Evolutionary conservation across 1,140 invertebrate genomes (phyloP).

Genomic region (Brachionus sp.): DNA sequence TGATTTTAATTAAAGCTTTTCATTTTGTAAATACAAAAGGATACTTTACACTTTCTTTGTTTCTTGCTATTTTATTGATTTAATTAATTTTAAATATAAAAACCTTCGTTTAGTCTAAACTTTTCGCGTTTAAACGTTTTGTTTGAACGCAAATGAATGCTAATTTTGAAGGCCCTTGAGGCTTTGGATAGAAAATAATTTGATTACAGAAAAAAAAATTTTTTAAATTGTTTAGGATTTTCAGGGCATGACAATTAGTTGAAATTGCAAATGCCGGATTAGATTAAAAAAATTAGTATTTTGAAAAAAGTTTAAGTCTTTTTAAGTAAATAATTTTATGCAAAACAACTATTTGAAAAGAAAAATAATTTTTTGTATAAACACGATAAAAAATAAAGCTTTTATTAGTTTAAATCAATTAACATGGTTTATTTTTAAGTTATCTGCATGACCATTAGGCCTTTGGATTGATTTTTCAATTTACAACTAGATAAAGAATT

Average conservation of each 20-base stretch:
- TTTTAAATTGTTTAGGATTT: neutral
- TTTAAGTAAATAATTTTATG: neutral
- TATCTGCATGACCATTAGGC: conserved; percentile 4
- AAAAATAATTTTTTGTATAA: neutral
- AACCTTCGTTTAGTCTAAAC: too few species aligned
- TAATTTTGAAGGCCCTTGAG: neutral
- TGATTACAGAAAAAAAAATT: neutral
- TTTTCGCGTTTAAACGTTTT: neutral
- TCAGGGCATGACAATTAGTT: neutral
- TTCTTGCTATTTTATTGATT: too few species aligned
- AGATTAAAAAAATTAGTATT: too few species aligned
- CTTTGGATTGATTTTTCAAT: neutral
- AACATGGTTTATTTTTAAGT: neutral
- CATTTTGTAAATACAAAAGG: conserved; percentile 30
- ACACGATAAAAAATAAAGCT: neutral
- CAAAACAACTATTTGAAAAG: neutral
- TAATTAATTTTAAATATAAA: too few species aligned
- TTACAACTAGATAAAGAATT: neutral
- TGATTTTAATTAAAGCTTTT: conserved; percentile 29
- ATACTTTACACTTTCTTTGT: too few species aligned
- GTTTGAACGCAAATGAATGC: conserved; percentile 10
- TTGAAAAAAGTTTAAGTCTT: too few species aligned
- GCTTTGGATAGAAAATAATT: neutral
- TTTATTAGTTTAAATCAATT: neutral
- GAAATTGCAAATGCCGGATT: neutral